These are phyloP conservation scores for Peromyscus nudipes DNA, from an alignment of 2,797 vertebrate genomes.

Conservation along the genomic window DNA sequence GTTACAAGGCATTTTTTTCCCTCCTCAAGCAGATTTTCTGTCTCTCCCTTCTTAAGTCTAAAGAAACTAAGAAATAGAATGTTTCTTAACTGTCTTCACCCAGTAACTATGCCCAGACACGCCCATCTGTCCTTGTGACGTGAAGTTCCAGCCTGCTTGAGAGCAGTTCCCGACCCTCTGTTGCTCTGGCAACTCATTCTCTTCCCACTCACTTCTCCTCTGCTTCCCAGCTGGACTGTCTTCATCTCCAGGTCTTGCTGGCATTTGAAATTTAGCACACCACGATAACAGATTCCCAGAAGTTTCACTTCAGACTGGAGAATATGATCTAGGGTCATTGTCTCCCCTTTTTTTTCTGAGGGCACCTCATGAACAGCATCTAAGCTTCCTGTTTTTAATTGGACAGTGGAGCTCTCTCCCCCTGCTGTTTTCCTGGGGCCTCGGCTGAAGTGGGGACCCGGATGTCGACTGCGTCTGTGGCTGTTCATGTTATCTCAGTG, in stretches of 20 bases:
- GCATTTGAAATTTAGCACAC: neutral
- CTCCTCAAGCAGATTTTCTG: slow-evolving; percentile 13
- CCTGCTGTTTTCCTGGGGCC: neutral
- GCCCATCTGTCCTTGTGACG: neutral
- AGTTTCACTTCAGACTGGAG: neutral
- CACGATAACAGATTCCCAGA: neutral
- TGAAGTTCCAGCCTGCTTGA: neutral
- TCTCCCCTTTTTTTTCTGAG: neutral
- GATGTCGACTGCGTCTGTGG: fast-evolving
- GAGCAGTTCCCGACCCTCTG: neutral
- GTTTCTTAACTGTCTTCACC: neutral
- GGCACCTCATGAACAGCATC: neutral
- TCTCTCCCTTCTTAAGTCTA: slow-evolving; percentile 11
- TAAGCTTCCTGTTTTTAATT: neutral
- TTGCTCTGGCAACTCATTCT: neutral
- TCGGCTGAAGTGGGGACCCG: neutral
- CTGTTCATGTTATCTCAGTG: neutral
- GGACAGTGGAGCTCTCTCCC: neutral
- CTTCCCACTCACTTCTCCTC: neutral
- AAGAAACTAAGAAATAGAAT: neutral
- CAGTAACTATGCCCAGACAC: neutral
- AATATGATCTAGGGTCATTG: neutral
- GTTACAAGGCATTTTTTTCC: slow-evolving; percentile 32
- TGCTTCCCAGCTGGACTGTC: neutral
- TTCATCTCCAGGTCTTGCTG: neutral